Base-by-base conservation (phyloP, 2,113 vertebrate species). In the Perca flavescens region DNA sequence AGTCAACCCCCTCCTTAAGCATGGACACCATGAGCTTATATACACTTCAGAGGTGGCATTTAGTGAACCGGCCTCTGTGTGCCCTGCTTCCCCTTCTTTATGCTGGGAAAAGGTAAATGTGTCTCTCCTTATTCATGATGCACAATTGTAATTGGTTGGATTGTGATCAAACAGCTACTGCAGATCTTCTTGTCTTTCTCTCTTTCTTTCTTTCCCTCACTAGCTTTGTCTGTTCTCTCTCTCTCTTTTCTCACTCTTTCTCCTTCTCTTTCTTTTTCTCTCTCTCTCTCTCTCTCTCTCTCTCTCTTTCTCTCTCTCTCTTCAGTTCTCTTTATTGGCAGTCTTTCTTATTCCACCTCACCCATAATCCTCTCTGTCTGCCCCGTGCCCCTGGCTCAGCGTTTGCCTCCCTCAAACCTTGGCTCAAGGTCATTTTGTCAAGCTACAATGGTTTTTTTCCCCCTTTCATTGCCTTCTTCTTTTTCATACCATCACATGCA, bases 31-130 rank as follows among this genome's bases (percentile, higher is more conserved):
- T 70, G 74, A 90, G 85, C 77, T 87, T 70, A 80, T 80, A 83
- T 21, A 82, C 80, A 77, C 86, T 87, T 82, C 74, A 84, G 74
- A 72, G 77, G 78, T 91, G 90, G 69, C 88, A 86, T 93, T 93
- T 91, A 90, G 74, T 56, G 64, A 71, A 52, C 47, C 1, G 14
- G 0, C 70, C 57, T 79, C 52, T 22, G 34, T 60, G 57, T 72
- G 61, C 34, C 53, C 68, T 70, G 28, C 71, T 76, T 67, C 75
- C 64, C 31, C 28, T 75, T 72, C 83, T 63, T 81, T 40, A 68
- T 56, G 63, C 52, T 52, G 62, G 61, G 11, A 34, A 83, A 92
- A 86, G 86, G 83, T 88, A 84, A 64, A 88, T 88, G 73, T 80
- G 58, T 71, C 67, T 80, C 63, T 72, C 52, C 21, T 84, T 77